Percentiles rank a stretch among this genome's conserved stretches.
phyloP scores from a whole-genome alignment of 2,113 vertebrate genomes.

The Scomber colias region DNA sequence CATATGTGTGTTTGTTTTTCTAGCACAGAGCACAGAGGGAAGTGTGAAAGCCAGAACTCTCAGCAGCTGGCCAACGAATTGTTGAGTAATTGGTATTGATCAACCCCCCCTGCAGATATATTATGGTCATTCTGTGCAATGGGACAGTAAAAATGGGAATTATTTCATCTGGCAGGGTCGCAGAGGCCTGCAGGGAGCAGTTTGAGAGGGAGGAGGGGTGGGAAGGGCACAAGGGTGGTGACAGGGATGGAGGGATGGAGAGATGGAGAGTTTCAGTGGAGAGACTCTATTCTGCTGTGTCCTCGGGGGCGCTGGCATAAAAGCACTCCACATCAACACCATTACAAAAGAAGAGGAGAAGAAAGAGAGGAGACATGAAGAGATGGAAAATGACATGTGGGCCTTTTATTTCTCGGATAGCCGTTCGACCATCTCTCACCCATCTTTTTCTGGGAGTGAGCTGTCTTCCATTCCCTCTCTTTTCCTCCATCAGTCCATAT shows the following conservation, averaged over 20 bases:
- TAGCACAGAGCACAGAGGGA: not conserved
- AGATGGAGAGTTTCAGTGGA: not conserved
- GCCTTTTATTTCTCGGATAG: conserved; percentile 35
- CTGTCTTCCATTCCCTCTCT: conserved; percentile 2
- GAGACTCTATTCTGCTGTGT: conserved; percentile 13
- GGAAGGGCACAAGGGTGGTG: not conserved
- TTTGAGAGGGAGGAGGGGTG: not conserved
- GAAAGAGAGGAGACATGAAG: conserved; percentile 39
- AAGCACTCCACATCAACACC: conserved; percentile 49
- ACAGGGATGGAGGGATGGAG: not conserved
- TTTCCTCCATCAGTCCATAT: conserved; percentile 2
- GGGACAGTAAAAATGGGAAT: conserved; percentile 23
- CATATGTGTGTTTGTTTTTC: conserved; percentile 1
- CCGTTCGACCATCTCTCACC: conserved; percentile 2
- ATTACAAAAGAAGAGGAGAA: conserved; percentile 44
- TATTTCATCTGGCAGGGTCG: not conserved
- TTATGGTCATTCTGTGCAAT: conserved; percentile 17
- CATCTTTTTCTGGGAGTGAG: conserved; percentile 7
- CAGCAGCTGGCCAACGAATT: conserved; percentile 29
- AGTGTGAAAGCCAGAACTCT: conserved; percentile 14
- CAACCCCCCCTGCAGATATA: conserved; percentile 32
- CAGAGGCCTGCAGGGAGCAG: not conserved
- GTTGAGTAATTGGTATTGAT: conserved; percentile 35
- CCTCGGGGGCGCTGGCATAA: conserved; percentile 20
- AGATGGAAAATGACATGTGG: conserved; percentile 55